These are phyloP conservation scores for Lagocephalus sceleratus DNA, from an alignment of 2,797 vertebrate genomes.

Conservation along the genomic window DNA sequence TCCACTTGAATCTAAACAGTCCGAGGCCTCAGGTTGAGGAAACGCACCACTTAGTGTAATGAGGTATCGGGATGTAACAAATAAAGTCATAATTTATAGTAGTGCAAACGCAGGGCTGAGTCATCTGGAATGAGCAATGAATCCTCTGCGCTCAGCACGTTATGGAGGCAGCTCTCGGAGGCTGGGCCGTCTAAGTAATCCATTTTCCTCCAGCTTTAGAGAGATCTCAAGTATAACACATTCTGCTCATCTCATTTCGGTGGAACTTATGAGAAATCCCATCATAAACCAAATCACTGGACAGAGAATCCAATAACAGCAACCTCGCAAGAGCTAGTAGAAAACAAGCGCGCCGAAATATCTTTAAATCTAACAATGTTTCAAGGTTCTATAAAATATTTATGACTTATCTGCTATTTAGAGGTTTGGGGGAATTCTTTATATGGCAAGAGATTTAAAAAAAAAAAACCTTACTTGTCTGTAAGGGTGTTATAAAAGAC, in stretches of 20 bases:
- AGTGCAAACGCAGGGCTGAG: conserved; percentile 5
- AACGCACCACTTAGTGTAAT: conserved; percentile 42
- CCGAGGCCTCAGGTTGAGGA: neutral
- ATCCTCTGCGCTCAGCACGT: conserved; percentile 22
- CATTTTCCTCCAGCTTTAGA: conserved; percentile 4
- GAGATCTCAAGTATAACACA: neutral
- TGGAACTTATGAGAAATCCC: neutral
- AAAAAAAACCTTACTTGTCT: neutral
- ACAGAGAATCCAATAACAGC: neutral
- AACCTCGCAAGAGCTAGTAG: neutral
- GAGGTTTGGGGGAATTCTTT: too few species aligned
- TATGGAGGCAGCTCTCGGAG: neutral
- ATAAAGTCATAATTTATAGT: conserved; percentile 35
- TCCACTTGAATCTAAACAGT: too few species aligned
- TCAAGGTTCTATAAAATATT: conserved; percentile 8
- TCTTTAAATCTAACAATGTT: neutral
- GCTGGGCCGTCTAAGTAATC: conserved; percentile 1
- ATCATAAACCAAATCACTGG: neutral
- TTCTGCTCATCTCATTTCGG: neutral
- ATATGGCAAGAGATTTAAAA: neutral
- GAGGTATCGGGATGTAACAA: conserved; percentile 34
- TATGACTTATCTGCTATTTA: too few species aligned
- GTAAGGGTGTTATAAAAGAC: neutral
- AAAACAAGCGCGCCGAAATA: neutral
- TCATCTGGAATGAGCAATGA: conserved; percentile 25